Conservation (phyloP, 2,113 vertebrate genomes). For the Pelobates fuscus region DNA sequence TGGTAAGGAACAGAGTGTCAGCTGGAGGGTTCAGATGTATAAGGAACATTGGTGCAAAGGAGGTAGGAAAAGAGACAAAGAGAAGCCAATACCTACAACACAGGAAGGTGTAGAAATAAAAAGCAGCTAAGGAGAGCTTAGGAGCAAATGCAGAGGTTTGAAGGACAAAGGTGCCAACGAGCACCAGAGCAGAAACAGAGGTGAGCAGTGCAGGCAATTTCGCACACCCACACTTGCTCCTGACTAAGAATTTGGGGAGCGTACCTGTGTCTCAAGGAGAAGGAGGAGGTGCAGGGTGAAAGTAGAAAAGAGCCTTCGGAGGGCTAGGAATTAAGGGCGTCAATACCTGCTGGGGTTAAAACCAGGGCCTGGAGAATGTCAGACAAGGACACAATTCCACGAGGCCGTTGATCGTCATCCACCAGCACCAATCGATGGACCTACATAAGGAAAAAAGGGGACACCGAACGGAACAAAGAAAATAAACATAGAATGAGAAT, state of each 20-base stretch:
- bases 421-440: constrained; percentile 95
- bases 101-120: no score
- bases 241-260: constrained; percentile 32
- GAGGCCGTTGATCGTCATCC: constrained; percentile 76
- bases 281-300: constrained; percentile 59
- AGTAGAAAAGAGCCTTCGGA: constrained; percentile 53
- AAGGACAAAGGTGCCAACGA: not conserved
- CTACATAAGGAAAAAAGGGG: constrained; percentile 55
- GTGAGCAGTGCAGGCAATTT: constrained; percentile 30
- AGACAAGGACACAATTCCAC: constrained; percentile 90
- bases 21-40: no score
- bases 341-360: constrained; percentile 89
- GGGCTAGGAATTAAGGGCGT: constrained; percentile 81
- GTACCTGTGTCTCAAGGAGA: constrained; percentile 69
- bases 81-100: no score
- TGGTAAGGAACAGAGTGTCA: no score
- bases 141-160: not conserved
- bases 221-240: constrained; percentile 24
- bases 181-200: not conserved
- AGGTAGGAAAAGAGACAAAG: no score
- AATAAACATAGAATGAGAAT: not conserved
- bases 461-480: not conserved
- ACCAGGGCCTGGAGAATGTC: constrained; percentile 96
- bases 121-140: no score
- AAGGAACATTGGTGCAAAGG: no score